Percentiles rank a stretch among this genome's conserved stretches.
phyloP scores from a whole-genome alignment of 2,113 vertebrate genomes.

The Etheostoma cragini region DNA sequence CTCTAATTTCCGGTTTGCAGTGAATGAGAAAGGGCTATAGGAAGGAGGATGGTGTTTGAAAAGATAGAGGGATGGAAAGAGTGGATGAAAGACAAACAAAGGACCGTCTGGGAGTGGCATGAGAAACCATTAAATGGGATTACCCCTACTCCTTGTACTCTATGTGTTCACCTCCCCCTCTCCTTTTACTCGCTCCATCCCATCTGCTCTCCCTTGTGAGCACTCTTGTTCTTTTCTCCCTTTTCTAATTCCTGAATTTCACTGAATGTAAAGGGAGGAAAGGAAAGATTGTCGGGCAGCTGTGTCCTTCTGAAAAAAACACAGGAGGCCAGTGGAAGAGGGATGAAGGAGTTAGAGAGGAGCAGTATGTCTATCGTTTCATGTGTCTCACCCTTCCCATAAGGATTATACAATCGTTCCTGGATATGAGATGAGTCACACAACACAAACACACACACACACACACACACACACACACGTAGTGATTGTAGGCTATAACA shows the following conservation, averaged over 20 bases:
- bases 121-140: constrained; percentile 31
- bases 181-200: background rate
- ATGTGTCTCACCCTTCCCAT: background rate
- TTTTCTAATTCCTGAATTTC: background rate
- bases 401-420: constrained; percentile 13
- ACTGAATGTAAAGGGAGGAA: background rate
- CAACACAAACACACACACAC: no score
- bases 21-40: no score
- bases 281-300: background rate
- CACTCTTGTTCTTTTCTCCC: background rate
- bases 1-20: no score
- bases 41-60: background rate
- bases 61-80: constrained; percentile 4
- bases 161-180: constrained; percentile 3
- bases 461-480: no score
- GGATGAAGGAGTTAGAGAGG: background rate
- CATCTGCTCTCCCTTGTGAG: background rate
- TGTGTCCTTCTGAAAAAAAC: background rate
- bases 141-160: background rate
- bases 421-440: background rate
- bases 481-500: no score
- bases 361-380: background rate
- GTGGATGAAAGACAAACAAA: constrained; percentile 21
- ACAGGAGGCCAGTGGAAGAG: background rate
- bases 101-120: constrained; percentile 10